Evolutionary conservation across 2,113 vertebrate species (phyloP), one percentile per base, ranked within the genome.

Genomic region (Oenanthe melanoleuca): DNA sequence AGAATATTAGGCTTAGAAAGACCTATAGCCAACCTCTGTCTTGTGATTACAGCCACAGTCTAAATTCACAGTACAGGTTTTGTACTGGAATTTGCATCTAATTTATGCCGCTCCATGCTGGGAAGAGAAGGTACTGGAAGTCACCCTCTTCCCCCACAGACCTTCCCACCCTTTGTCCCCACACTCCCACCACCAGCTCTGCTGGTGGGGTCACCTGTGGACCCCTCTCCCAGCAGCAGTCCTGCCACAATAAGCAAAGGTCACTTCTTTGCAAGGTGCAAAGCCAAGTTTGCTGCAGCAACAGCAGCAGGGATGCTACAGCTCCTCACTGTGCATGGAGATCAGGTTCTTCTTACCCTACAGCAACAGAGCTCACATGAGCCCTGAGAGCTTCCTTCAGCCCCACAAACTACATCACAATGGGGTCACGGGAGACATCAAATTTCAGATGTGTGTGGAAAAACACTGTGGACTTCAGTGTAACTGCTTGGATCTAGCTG

Each of bases 1-100:
- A 81, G 71, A 93, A 37, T 42, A 74, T 33, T 33, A 40, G 31
- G 29, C 33, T 38, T 42, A 59, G 38, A 56, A 89, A 60, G 57
- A 42, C 29, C 22, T 1, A 0, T 9, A 74, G 44, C 6, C 64
- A 55, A 23, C 3, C 21, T 44, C 60, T 2, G 0, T 17, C 33
- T 81, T 55, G 7, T 57, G 38, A 33, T 75, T 49, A n/a, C 19
- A 86, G 72, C 45, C 55, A 49, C 2, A 8, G 45, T 69, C 88
- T 67, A 86, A 75, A 79, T 37, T 69, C 73, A 50, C 15, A 26
- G 20, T 19, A 70, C 31, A 67, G 28, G 61, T 75, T 72, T 82
- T 3, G 0, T 24, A 34, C 6, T 16, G 72, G 45, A 86, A 88
- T 71, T 59, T 59, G 20, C 44, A 89, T 34, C 8, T 63, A 74